phyloP scores from a whole-genome alignment of 1,140 invertebrate genomes.

The Dryas iulia region DNA sequence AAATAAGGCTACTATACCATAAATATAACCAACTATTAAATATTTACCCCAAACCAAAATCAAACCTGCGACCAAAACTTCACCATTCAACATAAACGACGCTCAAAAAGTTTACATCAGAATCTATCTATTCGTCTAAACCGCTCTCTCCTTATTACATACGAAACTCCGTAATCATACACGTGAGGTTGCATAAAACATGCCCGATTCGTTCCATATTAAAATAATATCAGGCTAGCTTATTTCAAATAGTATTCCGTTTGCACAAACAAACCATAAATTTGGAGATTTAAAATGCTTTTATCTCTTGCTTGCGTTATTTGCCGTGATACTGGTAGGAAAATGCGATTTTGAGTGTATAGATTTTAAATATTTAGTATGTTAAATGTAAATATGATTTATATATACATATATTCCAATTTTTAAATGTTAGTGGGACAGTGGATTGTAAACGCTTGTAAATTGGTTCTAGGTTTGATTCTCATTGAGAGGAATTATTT shows the following conservation, averaged over 20 bases:
- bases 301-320: slow-evolving; percentile 66
- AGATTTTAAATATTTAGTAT: no score
- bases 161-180: slow-evolving; percentile 14
- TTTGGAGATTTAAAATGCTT: slow-evolving; percentile 73
- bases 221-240: slow-evolving; percentile 56
- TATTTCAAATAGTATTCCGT: slow-evolving; percentile 35
- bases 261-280: slow-evolving; percentile 70
- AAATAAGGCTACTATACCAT: no score
- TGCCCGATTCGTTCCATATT: slow-evolving; percentile 36
- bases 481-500: no score
- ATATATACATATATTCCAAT: no score
- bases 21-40: no score
- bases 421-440: no score
- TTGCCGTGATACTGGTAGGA: slow-evolving; percentile 43
- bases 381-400: no score
- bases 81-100: neutral
- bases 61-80: neutral
- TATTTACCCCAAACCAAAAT: neutral
- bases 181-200: slow-evolving; percentile 36
- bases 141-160: neutral
- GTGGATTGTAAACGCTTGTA: no score
- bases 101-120: neutral
- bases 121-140: neutral
- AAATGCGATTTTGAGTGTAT: slow-evolving; percentile 21
- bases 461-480: no score